These are phyloP conservation scores for Dryobota labecula DNA, from an alignment of 2,888 invertebrate genomes.

Conservation along the genomic window DNA sequence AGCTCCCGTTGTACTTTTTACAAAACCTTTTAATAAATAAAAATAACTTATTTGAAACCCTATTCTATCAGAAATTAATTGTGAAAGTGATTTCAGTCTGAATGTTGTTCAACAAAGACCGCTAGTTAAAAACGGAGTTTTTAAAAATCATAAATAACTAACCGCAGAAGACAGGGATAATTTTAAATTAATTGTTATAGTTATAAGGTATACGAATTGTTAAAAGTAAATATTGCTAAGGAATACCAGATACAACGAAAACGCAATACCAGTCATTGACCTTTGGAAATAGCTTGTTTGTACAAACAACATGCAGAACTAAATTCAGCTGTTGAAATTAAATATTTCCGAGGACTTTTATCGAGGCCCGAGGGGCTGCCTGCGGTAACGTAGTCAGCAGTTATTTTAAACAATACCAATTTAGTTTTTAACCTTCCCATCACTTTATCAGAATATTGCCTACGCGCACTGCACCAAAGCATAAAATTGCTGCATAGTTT, in stretches of 20 bases:
- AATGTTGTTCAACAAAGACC: neutral
- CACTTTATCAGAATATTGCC: constrained; percentile 5
- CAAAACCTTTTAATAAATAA: neutral
- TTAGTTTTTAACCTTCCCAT: neutral
- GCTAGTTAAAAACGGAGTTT: neutral
- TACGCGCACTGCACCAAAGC: constrained; percentile 3
- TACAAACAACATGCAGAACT: constrained; percentile 10
- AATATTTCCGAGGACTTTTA: neutral
- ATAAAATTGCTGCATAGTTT: constrained; percentile 10
- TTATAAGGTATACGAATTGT: neutral
- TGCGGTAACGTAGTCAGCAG: constrained; percentile 4
- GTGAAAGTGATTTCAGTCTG: neutral
- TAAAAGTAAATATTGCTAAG: constrained; percentile 5
- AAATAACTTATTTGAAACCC: too few relatives aligned
- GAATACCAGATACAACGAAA: constrained; percentile 24
- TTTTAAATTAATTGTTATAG: neutral
- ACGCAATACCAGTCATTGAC: constrained; percentile 20
- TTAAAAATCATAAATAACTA: neutral
- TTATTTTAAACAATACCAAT: constrained; percentile 15
- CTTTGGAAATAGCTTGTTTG: constrained; percentile 14
- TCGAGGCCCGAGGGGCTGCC: neutral
- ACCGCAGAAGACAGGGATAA: neutral
- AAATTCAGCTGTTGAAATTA: constrained; percentile 8
- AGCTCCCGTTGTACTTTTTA: neutral
- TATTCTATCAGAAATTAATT: neutral